Base-by-base conservation (phyloP, 2,113 vertebrate genomes). In the Lophius piscatorius region DNA sequence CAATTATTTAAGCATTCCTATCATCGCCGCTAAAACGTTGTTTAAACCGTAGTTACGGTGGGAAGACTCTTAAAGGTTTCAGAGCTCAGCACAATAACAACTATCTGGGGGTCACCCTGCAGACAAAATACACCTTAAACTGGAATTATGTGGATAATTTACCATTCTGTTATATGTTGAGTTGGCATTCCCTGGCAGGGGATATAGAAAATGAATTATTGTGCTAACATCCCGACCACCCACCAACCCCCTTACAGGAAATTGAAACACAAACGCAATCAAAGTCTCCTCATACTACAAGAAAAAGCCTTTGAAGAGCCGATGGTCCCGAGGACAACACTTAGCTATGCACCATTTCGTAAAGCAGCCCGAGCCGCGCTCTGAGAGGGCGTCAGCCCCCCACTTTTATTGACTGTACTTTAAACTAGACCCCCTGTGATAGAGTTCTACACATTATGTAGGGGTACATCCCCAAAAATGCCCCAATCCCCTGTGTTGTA, bases 291-390 rank as follows among this genome's bases (percentile, higher is more conserved):
- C 63, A 62, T 26, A 64, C 65, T 51, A 39, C 57, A 40, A 47
- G 61, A 54, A 77, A 65, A 68, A 31, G 41, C 42, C 45, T 79
- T 84, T 88, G 75, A 84, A 85, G 60, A 75, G 46, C 58, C 70
- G 55, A 79, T 81, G 58, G 56, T 76, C 58, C 61, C 60, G 66
- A 74, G 64, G 61, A 76, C 59, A 58, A 74, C 45, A 68, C 49
- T 76, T 63, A 56, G 61, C 61, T 71, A 55, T 72, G 70, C 80
- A 69, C 49, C 56, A 67, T 84, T 78, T 84, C 58, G 69, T 64
- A 81, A 74, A 63, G 69, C 40, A 66, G 42, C 33, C 22, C 40
- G n/a, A 73, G 67, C 56, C 40, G 29, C 50, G 56, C 50, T 39
- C 52, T 58, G 50, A 76, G 55, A 62, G 39, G 47, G 63, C 57